Base-by-base conservation (phyloP, 1,140 invertebrate species). In the Ceratina australensis region DNA sequence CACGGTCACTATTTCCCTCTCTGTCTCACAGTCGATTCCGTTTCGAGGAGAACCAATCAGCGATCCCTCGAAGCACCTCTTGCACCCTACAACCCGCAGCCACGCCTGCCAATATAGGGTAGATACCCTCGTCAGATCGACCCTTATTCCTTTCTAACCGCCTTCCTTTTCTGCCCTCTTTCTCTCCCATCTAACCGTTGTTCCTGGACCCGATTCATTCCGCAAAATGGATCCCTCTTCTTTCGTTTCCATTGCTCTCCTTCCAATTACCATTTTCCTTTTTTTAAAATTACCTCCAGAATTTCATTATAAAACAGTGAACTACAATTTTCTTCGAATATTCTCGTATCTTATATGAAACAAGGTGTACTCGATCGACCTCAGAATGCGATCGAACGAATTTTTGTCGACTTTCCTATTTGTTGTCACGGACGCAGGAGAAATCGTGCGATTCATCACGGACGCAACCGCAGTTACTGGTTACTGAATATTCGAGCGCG, bases 51-150 rank as follows among this genome's bases (percentile, higher is more conserved):
- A 90, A 89, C 90, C 89, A 91, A 91, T 91, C 90, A 91, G 88
- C 89, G 81, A 84, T 87, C 88, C 85, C 82, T 81, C 83, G 84
- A 80, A 89, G 67, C 84, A 87, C 87, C 33, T 87, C 86, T 80
- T 87, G 84, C 88, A 86, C 87, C 89, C 88, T 80, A 72, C 77
- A 86, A 61, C 82, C 88, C 83, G 72, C 89, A 88, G 90, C 92
- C 92, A 92, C 91, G 91, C 91, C 91, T 92, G 92, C 91, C 91
- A 91, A 92, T 92, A 91, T 90, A 91, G 82, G 80, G 82, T 84
- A 85, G 83, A 79, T 82, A 86, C 84, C 87, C 87, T 89, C 84
- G 87, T 89, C 88, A 89, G 85, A 87, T 85, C 88, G 85, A 89
- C 88, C 87, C 85, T 88, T 89, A 87, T 86, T 42, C 79, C 87